phyloP scores from a whole-genome alignment of 2,797 vertebrate species.

The Trachurus trachurus region DNA sequence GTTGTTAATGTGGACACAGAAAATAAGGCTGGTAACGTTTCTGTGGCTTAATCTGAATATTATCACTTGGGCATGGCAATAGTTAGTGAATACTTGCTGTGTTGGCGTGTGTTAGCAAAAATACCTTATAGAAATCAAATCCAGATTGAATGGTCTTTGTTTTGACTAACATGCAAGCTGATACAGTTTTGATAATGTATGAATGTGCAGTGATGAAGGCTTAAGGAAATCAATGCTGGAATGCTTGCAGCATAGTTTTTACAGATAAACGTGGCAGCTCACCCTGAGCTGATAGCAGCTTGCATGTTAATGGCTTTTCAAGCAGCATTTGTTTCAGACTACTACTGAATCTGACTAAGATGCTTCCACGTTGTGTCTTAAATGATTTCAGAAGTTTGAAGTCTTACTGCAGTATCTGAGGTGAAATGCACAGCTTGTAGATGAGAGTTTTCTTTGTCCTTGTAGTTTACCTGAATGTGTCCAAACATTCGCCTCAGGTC shows the following conservation, averaged over 20 bases:
- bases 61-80: background rate
- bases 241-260: slow-evolving; percentile 2
- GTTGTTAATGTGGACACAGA: background rate
- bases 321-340: slow-evolving; percentile 23
- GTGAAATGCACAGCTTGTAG: background rate
- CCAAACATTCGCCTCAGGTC: slow-evolving; percentile 12
- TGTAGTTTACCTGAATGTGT: slow-evolving; percentile 1
- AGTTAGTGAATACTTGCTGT: background rate
- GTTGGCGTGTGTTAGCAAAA: background rate
- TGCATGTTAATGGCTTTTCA: slow-evolving; percentile 22
- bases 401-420: slow-evolving; percentile 15
- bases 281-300: slow-evolving; percentile 7
- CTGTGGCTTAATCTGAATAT: background rate
- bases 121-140: background rate
- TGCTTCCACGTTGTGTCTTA: slow-evolving; percentile 1
- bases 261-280: background rate
- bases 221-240: background rate
- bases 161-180: background rate
- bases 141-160: background rate
- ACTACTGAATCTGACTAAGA: slow-evolving; percentile 2
- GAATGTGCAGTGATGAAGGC: background rate
- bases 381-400: slow-evolving; percentile 10
- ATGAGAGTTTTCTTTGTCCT: slow-evolving; percentile 1
- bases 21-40: background rate
- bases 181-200: background rate